Evolutionary conservation across 2,113 vertebrate genomes (phyloP), one percentile per base, ranked within the genome.

Genomic region (Rhegmatorhina hoffmannsi): DNA sequence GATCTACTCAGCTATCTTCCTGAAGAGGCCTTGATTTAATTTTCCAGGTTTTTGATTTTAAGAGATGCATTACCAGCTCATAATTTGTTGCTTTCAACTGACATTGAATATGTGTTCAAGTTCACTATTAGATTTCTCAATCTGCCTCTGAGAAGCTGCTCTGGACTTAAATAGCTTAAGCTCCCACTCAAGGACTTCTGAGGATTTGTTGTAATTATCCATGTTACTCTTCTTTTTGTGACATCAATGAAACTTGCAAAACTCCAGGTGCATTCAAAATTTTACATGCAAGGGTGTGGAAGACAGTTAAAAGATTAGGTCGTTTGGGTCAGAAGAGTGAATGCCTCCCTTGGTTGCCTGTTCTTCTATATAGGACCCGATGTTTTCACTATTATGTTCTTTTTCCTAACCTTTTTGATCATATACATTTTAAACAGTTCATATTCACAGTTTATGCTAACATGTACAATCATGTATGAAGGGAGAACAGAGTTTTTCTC

Each of bases 11-110:
- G 13, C 7, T 87, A 3, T 55, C 33, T 79, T 94, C 33, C 38
- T 73, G 59, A 80, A 76, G 26, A 73, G 18, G 12, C 24, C 26
- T 87, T 68, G 26, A 68, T 91, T 82, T 88, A 49, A 49, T 73
- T 93, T 85, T 87, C 70, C 36, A 66, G 62, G 15, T 19, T 80
- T 94, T 85, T 85, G 66, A 69, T 44, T 94, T 82, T 89, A 89
- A 74, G 25, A 46, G 55, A 43, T 2, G 0, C 10, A 34, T 74
- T 94, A 94, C 47, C 36, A 75, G 33, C n/a, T 87, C 60, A 25
- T 68, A 72, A 28, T 78, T 78, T 82, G 8, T 46, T 66, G 11
- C 15, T 84, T 81, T 69, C 33, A 68, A 1, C 13, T 43, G 53
- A 40, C 24, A 43, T 13, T 34, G 59, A 77, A 23, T 77, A 59